Evolutionary conservation across 2,888 invertebrate species (phyloP), one percentile per base, ranked within the genome.

Genomic region (Scaptodrosophila latifasciaeformis): DNA sequence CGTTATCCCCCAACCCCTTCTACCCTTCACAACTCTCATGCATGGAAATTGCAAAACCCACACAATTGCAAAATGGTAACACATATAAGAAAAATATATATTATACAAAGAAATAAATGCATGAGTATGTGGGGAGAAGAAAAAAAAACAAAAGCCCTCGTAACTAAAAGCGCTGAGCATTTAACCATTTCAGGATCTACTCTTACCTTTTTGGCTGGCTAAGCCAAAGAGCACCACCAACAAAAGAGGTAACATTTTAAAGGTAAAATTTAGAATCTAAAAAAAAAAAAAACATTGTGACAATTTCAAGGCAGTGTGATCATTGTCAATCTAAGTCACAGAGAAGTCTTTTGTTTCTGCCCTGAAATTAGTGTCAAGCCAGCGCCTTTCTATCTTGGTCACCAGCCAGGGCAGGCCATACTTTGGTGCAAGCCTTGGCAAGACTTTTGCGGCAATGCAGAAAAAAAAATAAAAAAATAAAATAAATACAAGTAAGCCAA

Each of bases 291-390:
- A n/a, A n/a, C n/a, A n/a, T n/a, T n/a, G n/a, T n/a, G n/a, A n/a
- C n/a, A n/a, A n/a, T n/a, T n/a, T n/a, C n/a, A n/a, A n/a, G n/a
- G n/a, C n/a, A n/a, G n/a, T n/a, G n/a, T n/a, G n/a, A n/a, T n/a
- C n/a, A n/a, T n/a, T n/a, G n/a, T n/a, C n/a, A n/a, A n/a, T n/a
- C n/a, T n/a, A n/a, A n/a, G n/a, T n/a, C n/a, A n/a, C n/a, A n/a
- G n/a, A n/a, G n/a, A n/a, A n/a, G n/a, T n/a, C n/a, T n/a, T n/a
- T n/a, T n/a, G n/a, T n/a, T n/a, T n/a, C n/a, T n/a, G n/a, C 46
- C 55, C 49, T 64, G 53, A 60, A 67, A 71, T 71, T 56, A 56
- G 57, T 51, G 61, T 71, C 70, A 72, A 54, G 56, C 50, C 34
- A 62, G 71, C 54, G 59, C 54, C 53, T 57, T 56, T 4, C 2